phyloP scores from a whole-genome alignment of 2,888 invertebrate species.

The Chelonus formosanus region DNA sequence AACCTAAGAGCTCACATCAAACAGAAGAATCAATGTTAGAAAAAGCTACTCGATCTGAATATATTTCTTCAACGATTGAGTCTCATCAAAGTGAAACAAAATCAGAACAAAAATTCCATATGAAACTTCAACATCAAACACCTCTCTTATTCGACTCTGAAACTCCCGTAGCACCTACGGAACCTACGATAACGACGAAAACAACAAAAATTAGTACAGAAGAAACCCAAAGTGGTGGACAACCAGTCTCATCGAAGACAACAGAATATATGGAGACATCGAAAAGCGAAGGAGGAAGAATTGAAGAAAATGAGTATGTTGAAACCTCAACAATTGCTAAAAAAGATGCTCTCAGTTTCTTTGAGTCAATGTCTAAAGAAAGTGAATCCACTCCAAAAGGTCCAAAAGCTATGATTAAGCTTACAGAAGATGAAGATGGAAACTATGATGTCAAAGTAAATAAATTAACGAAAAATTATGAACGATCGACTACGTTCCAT shows the following conservation, averaged over 20 bases:
- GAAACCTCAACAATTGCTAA: conserved; percentile 72
- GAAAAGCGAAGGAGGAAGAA: conserved; percentile 34
- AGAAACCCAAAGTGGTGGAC: conserved; percentile 38
- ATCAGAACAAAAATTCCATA: conserved; percentile 62
- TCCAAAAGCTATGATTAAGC: conserved; percentile 63
- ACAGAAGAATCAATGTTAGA: conserved; percentile 39
- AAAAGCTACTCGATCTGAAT: conserved; percentile 58
- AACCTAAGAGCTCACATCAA: conserved; percentile 37
- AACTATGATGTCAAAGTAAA: conserved; percentile 59
- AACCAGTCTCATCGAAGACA: conserved; percentile 40
- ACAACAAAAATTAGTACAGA: conserved; percentile 39
- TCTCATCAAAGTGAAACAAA: conserved; percentile 60
- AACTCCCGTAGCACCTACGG: conserved; percentile 21
- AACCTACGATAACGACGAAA: conserved; percentile 39
- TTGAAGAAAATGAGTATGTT: conserved; percentile 62
- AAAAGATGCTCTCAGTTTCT: conserved; percentile 74
- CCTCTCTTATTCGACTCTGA: conserved; percentile 47
- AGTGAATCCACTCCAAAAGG: conserved; percentile 58
- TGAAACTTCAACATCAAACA: conserved; percentile 63
- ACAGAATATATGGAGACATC: conserved; percentile 39
- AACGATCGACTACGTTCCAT: conserved; percentile 56
- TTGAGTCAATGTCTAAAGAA: conserved; percentile 71
- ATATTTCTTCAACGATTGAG: conserved; percentile 59
- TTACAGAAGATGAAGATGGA: conserved; percentile 54
- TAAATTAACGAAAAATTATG: conserved; percentile 61